Evolutionary conservation across 2,888 invertebrate genomes (phyloP), one percentile per base, ranked within the genome.

Genomic region (Andrena haemorrhoa): DNA sequence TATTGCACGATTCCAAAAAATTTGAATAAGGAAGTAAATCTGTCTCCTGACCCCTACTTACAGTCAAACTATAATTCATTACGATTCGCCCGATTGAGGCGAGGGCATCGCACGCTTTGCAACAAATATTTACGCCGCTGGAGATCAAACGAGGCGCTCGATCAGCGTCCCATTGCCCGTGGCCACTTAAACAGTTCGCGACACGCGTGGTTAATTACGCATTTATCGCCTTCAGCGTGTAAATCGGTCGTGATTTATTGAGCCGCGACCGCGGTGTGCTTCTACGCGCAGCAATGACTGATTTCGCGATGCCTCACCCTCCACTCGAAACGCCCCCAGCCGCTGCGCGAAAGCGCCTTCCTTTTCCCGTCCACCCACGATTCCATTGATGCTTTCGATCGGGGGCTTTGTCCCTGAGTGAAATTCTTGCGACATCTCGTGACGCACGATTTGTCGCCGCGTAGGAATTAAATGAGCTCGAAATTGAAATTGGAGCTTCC

Each of bases 151-250:
- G 60, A 56, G 10, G 33, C 64, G 33, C 33, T 23, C 51, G 29
- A 23, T 51, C 31, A 41, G 23, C 69, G 73, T 49, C 26, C 51
- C 66, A 58, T 58, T 80, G 16, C 68, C 29, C 61, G 66, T 71
- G 71, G 81, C 66, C 71, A 80, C 76, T 80, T 83, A 80, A 83
- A 76, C 53, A 47, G 76, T 74, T 53, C 68, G 66, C 73, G 81
- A 82, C 83, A 74, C 63, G 58, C 66, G 64, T 60, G 47, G 74
- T 83, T 83, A 80, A 83, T 83, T 83, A 81, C 63, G 35, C 76
- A 63, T 83, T 83, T 83, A 83, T 81, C 83, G 81, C 53, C 58
- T 58, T 47, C 74, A 51, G 16, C 47, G 64, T 66, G 63, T 56
- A 70, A 76, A 51, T 56, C 61, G 53, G n/a, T 31, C 31, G 66